Evolutionary conservation across 2,113 vertebrate species (phyloP).

Genomic region (Xenopus borealis): DNA sequence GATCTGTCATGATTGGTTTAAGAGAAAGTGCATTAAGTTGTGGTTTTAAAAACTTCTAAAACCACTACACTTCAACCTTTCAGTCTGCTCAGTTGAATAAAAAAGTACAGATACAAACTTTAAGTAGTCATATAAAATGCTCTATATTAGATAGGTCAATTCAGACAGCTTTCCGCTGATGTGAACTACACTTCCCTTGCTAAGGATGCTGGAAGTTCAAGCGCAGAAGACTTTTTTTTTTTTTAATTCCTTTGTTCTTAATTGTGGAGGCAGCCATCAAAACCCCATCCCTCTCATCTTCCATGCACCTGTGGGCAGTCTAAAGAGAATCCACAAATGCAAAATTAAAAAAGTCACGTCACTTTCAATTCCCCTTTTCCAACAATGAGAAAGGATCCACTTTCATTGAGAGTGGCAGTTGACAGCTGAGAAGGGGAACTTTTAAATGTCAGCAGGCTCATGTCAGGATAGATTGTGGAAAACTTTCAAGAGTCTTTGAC

Average conservation of each 20-base stretch:
- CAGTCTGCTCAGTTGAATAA: too few relatives aligned
- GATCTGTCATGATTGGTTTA: too few relatives aligned
- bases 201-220: not conserved
- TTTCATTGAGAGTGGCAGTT: conserved; percentile 45
- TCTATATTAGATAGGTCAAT: too few relatives aligned
- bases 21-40: too few relatives aligned
- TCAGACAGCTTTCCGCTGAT: not conserved
- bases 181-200: not conserved
- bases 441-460: conserved; percentile 45
- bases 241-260: not conserved
- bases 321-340: conserved; percentile 16
- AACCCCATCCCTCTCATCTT: conserved; percentile 6
- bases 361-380: conserved; percentile 35
- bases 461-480: conserved; percentile 33
- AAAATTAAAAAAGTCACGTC: conserved; percentile 43
- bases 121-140: too few relatives aligned
- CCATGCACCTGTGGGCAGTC: conserved; percentile 39
- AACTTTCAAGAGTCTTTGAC: conserved; percentile 38
- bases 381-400: conserved; percentile 25
- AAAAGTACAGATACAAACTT: too few relatives aligned
- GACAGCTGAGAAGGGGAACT: conserved; percentile 44
- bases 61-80: too few relatives aligned
- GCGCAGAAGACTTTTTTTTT: not conserved
- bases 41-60: too few relatives aligned
- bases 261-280: not conserved